Evolutionary conservation across 2,797 vertebrate genomes (phyloP).

Genomic region (Varecia variegata): DNA sequence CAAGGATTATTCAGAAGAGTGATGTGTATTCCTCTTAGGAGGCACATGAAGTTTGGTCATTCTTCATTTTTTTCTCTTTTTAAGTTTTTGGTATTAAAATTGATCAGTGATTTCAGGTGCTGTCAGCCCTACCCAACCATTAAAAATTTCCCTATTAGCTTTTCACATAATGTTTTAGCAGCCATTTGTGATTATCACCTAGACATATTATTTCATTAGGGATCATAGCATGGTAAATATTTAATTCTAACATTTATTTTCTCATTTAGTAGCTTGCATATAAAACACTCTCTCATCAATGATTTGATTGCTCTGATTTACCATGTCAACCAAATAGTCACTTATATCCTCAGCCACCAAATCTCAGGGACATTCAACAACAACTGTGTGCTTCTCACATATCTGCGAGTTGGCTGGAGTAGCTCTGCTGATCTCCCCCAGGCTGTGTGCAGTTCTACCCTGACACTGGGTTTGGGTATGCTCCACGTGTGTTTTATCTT

Average conservation of each 20-base stretch:
- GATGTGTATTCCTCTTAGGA: background rate
- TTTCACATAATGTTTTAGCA: background rate
- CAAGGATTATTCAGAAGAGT: background rate
- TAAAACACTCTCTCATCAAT: background rate
- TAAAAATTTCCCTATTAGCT: background rate
- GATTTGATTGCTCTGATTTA: background rate
- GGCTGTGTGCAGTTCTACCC: background rate
- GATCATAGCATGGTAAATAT: background rate
- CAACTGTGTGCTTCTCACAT: background rate
- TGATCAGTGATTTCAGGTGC: background rate
- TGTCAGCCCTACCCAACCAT: background rate
- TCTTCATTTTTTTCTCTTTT: background rate
- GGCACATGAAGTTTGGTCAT: background rate
- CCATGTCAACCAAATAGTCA: background rate
- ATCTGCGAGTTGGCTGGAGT: background rate
- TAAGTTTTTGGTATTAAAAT: background rate
- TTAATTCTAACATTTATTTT: background rate
- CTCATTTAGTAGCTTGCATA: background rate
- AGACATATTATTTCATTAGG: background rate
- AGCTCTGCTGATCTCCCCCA: background rate
- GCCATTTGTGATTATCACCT: background rate
- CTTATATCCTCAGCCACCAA: background rate
- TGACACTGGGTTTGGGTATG: background rate
- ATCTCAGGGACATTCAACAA: background rate
- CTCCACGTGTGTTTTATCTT: background rate